Conservation (phyloP, 2,888 invertebrate genomes). For the Lepidocyrtinus sp. region DNA sequence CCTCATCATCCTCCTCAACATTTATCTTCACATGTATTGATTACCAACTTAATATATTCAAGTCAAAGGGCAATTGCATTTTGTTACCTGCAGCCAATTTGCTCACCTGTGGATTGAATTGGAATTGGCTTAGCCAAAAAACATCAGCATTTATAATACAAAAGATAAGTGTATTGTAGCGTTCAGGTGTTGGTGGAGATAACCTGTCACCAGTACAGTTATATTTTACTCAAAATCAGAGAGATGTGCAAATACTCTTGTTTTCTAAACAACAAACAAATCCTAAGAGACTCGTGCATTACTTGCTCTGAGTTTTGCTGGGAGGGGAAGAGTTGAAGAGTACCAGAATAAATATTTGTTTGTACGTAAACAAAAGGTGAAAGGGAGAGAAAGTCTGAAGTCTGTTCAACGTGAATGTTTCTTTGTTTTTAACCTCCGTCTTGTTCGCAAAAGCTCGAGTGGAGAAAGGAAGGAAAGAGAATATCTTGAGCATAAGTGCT, state of each 20-base stretch:
- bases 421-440: too few species aligned
- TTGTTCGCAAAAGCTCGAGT: neutral
- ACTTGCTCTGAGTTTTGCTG: too few species aligned
- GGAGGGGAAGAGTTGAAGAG: neutral
- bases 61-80: neutral
- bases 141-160: too few species aligned
- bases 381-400: neutral
- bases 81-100: conserved; percentile 32
- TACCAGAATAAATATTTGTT: conserved; percentile 37
- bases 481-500: too few species aligned
- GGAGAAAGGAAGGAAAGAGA: neutral
- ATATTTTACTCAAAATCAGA: neutral
- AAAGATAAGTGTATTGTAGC: too few species aligned
- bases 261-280: neutral
- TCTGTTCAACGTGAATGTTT: too few species aligned
- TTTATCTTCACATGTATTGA: neutral
- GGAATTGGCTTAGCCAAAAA: neutral
- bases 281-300: neutral
- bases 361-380: neutral
- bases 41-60: neutral
- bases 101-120: conserved; percentile 40
- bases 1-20: neutral
- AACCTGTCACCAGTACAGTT: neutral
- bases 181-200: neutral
- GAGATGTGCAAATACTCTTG: neutral